Conservation (phyloP, 2,113 vertebrate genomes). For the Archocentrus centrarchus region DNA sequence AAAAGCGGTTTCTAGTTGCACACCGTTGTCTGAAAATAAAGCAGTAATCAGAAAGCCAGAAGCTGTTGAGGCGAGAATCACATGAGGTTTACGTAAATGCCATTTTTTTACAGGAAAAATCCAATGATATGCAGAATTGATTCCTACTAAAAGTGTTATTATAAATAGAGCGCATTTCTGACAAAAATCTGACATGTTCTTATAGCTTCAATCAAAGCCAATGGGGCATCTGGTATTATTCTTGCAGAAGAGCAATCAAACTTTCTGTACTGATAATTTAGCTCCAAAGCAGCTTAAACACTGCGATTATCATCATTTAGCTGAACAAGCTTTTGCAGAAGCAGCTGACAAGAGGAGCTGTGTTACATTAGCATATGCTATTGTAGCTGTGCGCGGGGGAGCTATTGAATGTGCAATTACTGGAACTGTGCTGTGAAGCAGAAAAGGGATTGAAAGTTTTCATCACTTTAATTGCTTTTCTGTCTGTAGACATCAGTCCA, state of each 20-base stretch:
- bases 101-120: not conserved
- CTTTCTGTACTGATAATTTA: conserved; percentile 58
- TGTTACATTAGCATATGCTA: conserved; percentile 66
- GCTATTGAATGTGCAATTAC: conserved; percentile 59
- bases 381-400: conserved; percentile 52
- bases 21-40: conserved; percentile 8
- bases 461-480: conserved; percentile 75
- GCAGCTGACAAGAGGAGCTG: conserved; percentile 63
- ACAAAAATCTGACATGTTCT: not conserved
- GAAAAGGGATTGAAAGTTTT: conserved; percentile 60
- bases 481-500: conserved; percentile 49
- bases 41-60: not conserved
- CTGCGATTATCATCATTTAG: conserved; percentile 65
- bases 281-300: conserved; percentile 70
- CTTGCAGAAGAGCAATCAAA: conserved; percentile 50
- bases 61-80: conserved; percentile 23
- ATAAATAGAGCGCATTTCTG: conserved; percentile 34
- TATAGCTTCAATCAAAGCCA: conserved; percentile 36
- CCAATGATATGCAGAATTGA: conserved; percentile 11
- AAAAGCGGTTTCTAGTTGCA: conserved; percentile 12
- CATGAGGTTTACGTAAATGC: conserved; percentile 2
- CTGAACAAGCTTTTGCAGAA: conserved; percentile 60
- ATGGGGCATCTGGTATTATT: conserved; percentile 29
- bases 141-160: conserved; percentile 5
- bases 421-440: conserved; percentile 47